Evolutionary conservation across 2,888 invertebrate species (phyloP).

Genomic region (Myopa tessellatipennis): DNA sequence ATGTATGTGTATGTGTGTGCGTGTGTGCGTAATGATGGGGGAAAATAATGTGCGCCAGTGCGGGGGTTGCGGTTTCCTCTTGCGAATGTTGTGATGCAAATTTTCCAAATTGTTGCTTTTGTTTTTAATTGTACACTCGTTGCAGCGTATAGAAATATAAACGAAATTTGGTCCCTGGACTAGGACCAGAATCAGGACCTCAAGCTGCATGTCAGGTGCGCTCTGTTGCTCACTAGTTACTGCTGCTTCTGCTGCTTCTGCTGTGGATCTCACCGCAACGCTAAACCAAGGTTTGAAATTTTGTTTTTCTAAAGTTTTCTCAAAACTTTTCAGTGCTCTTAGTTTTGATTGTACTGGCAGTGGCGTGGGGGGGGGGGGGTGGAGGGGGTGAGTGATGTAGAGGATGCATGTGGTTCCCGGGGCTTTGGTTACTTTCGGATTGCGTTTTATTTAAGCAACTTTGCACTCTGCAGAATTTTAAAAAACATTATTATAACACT

Average conservation of each 20-base stretch:
- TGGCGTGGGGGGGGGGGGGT: neutral
- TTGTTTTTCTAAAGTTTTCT: conserved; percentile 35
- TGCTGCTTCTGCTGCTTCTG: neutral
- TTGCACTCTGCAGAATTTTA: neutral
- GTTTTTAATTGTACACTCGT: conserved; percentile 51
- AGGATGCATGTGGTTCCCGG: neutral
- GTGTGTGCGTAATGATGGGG: conserved; percentile 14
- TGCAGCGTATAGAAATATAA: conserved; percentile 35
- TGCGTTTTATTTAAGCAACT: neutral
- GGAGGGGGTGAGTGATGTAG: neutral
- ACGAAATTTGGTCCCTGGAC: too few species aligned
- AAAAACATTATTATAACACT: conserved; percentile 31
- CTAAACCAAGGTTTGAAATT: conserved; percentile 34
- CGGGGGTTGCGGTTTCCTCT: conserved; percentile 1
- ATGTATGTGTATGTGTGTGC: neutral
- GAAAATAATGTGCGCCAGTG: neutral
- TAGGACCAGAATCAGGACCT: conserved; percentile 5
- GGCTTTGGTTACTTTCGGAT: neutral
- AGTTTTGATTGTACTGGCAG: conserved; percentile 12
- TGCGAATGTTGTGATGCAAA: conserved; percentile 18
- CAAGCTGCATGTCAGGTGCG: conserved; percentile 31
- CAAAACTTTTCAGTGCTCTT: conserved; percentile 36
- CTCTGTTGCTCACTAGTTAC: neutral
- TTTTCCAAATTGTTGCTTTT: conserved; percentile 38
- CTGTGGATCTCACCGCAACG: conserved; percentile 29